phyloP scores from a whole-genome alignment of 2,113 vertebrate genomes.

The Callithrix jacchus region DNA sequence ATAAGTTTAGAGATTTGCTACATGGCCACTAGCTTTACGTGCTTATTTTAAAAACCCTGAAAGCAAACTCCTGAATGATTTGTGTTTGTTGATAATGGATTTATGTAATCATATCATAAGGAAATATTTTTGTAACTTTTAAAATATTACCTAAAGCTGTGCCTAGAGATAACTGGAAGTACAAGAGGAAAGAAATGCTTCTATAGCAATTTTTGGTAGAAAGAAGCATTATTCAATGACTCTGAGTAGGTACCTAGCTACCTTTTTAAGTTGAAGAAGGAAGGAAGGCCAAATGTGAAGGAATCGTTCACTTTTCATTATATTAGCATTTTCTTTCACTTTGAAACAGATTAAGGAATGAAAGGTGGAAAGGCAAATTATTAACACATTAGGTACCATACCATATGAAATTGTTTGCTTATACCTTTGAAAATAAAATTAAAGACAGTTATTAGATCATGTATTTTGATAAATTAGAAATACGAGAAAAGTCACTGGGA shows the following conservation, averaged over 20 bases:
- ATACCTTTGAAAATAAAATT: constrained; percentile 2
- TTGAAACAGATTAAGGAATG: constrained; percentile 23
- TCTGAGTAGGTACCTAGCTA: constrained; percentile 32
- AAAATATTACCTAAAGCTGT: constrained; percentile 72
- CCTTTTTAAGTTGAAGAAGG: constrained; percentile 43
- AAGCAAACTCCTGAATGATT: constrained; percentile 2
- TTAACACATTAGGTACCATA: neutral
- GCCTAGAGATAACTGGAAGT: constrained; percentile 64
- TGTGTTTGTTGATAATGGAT: constrained; percentile 51
- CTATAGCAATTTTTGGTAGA: constrained; percentile 38
- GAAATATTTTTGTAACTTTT: constrained; percentile 68
- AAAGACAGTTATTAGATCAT: constrained; percentile 7
- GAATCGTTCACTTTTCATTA: constrained; percentile 19
- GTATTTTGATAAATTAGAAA: neutral
- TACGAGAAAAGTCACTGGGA: neutral
- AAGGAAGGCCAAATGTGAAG: neutral
- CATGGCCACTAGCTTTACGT: neutral
- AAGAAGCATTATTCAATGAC: constrained; percentile 50
- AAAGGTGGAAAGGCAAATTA: constrained; percentile 22
- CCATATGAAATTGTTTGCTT: neutral
- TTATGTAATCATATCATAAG: constrained; percentile 49
- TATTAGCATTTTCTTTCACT: constrained; percentile 9
- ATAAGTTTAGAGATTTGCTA: constrained; percentile 36
- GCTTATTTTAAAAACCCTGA: constrained; percentile 42
- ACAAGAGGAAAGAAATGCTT: constrained; percentile 49